phyloP scores from a whole-genome alignment of 2,888 invertebrate genomes.

The Sericinus montela region DNA sequence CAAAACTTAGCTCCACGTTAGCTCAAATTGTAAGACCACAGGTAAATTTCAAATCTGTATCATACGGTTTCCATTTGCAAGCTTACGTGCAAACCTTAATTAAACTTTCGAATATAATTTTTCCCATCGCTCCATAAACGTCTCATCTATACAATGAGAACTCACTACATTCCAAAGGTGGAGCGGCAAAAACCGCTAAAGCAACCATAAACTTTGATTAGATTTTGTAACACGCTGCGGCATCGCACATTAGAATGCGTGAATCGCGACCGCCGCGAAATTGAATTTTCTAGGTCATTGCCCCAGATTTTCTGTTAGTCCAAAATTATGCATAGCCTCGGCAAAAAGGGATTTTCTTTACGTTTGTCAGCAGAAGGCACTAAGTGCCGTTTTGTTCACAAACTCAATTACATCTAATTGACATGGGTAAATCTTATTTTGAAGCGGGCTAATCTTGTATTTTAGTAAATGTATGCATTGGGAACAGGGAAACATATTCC shows the following conservation, averaged over 20 bases:
- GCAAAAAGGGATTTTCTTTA: conserved; percentile 29
- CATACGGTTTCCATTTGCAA: too few relatives aligned
- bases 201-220: conserved; percentile 76
- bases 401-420: too few relatives aligned
- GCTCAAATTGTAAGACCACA: too few relatives aligned
- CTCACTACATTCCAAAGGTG: conserved; percentile 41
- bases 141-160: conserved; percentile 17
- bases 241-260: conserved; percentile 70
- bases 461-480: too few relatives aligned
- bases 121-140: conserved; percentile 9
- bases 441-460: too few relatives aligned
- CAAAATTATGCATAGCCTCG: conserved; percentile 44
- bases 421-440: too few relatives aligned
- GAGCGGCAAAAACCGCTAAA: conserved; percentile 63
- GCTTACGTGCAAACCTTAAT: not conserved
- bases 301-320: conserved; percentile 48
- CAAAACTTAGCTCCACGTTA: too few relatives aligned
- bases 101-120: conserved; percentile 26
- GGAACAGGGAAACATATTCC: too few relatives aligned
- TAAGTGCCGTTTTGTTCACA: too few relatives aligned
- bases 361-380: conserved; percentile 9
- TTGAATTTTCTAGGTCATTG: conserved; percentile 76
- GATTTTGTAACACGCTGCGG: conserved; percentile 58
- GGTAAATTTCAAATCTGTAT: too few relatives aligned
- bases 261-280: conserved; percentile 63